A percentile compares a stretch with the other conserved stretches of the same genome.
These are phyloP conservation scores for Matsumurasca onukii DNA, from an alignment of 1,140 invertebrate species.

Conservation along the genomic window DNA sequence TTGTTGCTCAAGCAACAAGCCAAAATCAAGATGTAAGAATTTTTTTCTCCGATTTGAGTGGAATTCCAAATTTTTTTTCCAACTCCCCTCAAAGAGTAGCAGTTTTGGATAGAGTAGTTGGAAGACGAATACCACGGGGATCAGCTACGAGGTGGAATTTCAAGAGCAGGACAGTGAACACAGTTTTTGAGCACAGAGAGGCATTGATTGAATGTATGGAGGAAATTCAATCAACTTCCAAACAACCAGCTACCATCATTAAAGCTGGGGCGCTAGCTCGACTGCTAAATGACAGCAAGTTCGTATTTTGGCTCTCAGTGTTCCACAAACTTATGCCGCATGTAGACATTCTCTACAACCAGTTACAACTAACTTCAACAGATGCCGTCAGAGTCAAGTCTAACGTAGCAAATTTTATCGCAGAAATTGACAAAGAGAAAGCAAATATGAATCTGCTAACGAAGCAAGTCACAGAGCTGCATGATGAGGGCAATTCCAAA, in stretches of 20 bases:
- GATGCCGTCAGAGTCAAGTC: background rate
- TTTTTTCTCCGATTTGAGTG: constrained; percentile 40
- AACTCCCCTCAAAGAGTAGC: constrained; percentile 10
- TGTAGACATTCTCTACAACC: background rate
- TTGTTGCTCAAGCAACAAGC: constrained; percentile 42
- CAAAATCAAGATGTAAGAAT: constrained; percentile 40
- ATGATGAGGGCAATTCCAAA: too few relatives aligned
- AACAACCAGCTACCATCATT: constrained; percentile 5
- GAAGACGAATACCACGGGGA: background rate
- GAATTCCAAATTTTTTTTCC: constrained; percentile 9
- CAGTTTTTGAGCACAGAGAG: constrained; percentile 17
- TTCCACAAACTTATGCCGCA: constrained; percentile 1
- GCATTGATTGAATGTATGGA: constrained; percentile 25
- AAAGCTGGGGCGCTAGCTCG: constrained; percentile 1
- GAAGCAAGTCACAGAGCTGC: background rate
- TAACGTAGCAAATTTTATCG: background rate
- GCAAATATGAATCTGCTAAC: background rate
- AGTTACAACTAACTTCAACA: background rate
- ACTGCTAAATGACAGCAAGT: constrained; percentile 8
- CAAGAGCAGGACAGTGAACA: constrained; percentile 2
- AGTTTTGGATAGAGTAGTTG: background rate
- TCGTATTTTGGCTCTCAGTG: constrained; percentile 18
- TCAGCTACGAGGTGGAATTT: constrained; percentile 23
- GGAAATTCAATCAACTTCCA: constrained; percentile 2
- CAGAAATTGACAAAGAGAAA: constrained; percentile 1